Evolutionary conservation across 2,888 invertebrate species (phyloP), one percentile per base, ranked within the genome.

Genomic region (Nymphalis urticae): DNA sequence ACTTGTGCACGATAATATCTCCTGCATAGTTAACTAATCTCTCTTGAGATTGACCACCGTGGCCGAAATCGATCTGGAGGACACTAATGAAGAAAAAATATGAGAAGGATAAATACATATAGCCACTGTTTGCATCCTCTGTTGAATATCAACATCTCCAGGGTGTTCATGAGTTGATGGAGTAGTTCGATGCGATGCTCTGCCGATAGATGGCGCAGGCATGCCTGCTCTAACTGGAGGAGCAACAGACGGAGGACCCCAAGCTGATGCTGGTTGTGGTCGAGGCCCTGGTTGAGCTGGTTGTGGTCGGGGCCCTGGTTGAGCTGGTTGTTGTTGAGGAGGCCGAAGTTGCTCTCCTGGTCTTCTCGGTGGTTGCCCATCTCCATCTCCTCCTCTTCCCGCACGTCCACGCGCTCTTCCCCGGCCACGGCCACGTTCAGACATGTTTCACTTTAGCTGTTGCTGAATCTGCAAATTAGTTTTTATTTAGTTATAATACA

Each of bases 61-160:
- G n/a, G n/a, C n/a, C n/a, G n/a, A n/a, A n/a, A n/a, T n/a, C n/a
- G n/a, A n/a, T n/a, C n/a, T n/a, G n/a, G n/a, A n/a, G n/a, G n/a
- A n/a, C n/a, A n/a, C n/a, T n/a, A n/a, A n/a, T n/a, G 7, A 51
- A 51, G 6, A 51, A 6, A n/a, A 51, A 1, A 9, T 24, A 53
- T 13, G 16, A 67, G 13, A 62, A 16, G 9, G 10, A 10, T 54
- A 54, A 27, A 24, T 73, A 76, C 89, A 84, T 42, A 89, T 75
- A 17, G 86, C 84, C 48, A 89, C 67, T 27, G 80, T 75, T 56
- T 85, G 83, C 88, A 92, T 88, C 1, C 86, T 74, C 27, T 86
- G 83, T 64, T 92, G 89, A 1, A 92, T 81, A 60, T 89, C 86
- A 0, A 88, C 80, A 77, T 91, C 90, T 1, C 91, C 92, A 3